Conservation (phyloP, 2,888 invertebrate species). For the Napeogenes sylphis region DNA sequence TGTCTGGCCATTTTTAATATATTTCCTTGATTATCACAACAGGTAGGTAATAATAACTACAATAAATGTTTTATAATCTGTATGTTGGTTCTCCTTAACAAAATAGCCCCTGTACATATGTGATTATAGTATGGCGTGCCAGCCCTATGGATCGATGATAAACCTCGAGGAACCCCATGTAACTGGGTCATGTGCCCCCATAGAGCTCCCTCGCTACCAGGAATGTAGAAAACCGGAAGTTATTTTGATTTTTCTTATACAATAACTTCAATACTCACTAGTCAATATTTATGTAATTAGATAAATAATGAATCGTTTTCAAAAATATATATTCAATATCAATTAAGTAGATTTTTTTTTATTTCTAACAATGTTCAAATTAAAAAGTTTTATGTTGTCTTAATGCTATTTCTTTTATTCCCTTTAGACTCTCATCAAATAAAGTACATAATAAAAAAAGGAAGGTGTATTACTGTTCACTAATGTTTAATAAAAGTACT, state of each 20-base stretch:
- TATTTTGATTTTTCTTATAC: slow-evolving; percentile 34
- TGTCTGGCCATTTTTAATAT: slow-evolving; percentile 9
- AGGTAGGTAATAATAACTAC: slow-evolving; percentile 9
- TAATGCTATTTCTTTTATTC: too few relatives aligned
- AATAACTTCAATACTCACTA: too few relatives aligned
- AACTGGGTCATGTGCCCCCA: slow-evolving; percentile 71
- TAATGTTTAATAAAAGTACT: background rate
- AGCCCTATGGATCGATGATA: slow-evolving; percentile 66
- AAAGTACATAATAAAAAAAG: too few relatives aligned
- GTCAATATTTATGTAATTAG: too few relatives aligned
- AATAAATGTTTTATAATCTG: slow-evolving; percentile 25
- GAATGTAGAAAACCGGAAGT: slow-evolving; percentile 40
- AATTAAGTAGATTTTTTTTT: too few relatives aligned
- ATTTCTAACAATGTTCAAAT: too few relatives aligned
- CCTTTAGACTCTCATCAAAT: too few relatives aligned
- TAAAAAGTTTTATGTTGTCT: too few relatives aligned
- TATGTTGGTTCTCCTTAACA: slow-evolving; percentile 21
- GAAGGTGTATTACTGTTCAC: background rate
- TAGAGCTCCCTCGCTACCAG: slow-evolving; percentile 56
- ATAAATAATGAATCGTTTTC: too few relatives aligned
- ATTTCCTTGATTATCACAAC: slow-evolving; percentile 5
- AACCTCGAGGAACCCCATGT: slow-evolving; percentile 55
- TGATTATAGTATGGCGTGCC: slow-evolving; percentile 22
- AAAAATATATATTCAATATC: too few relatives aligned
- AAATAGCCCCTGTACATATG: slow-evolving; percentile 24